phyloP scores from a whole-genome alignment of 2,888 invertebrate genomes.

The Meloe dianella region DNA sequence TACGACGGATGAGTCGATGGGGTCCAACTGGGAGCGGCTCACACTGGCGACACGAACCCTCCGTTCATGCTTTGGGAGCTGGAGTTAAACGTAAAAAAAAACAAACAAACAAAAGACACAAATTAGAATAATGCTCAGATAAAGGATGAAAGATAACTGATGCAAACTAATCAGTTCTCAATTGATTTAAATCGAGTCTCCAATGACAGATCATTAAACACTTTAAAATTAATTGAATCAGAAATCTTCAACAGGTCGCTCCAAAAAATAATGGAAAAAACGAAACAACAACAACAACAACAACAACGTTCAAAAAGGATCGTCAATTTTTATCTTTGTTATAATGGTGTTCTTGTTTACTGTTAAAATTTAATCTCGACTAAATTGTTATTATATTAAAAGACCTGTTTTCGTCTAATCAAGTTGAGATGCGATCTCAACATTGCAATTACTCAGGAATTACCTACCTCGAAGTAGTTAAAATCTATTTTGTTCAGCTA shows the following conservation, averaged over 20 bases:
- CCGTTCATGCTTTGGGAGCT: constrained; percentile 76
- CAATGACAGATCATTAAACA: constrained; percentile 5
- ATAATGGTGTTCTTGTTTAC: constrained; percentile 7
- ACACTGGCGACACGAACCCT: constrained; percentile 78
- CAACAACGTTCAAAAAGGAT: background rate
- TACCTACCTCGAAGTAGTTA: constrained; percentile 8
- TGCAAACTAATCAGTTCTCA: constrained; percentile 11
- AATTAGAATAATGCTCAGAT: constrained; percentile 29
- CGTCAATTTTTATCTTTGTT: background rate
- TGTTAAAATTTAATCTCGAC: constrained; percentile 7
- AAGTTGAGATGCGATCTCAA: constrained; percentile 1
- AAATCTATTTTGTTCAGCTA: constrained; percentile 15
- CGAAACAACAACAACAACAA: no score
- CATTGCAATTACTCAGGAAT: constrained; percentile 6
- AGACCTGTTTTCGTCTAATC: constrained; percentile 8
- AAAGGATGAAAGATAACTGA: constrained; percentile 11
- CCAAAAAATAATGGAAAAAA: background rate
- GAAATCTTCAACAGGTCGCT: background rate
- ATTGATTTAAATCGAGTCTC: constrained; percentile 13
- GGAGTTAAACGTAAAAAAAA: constrained; percentile 60
- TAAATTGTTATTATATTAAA: constrained; percentile 10
- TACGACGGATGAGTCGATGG: constrained; percentile 46
- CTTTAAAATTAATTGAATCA: constrained; percentile 20
- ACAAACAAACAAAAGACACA: constrained; percentile 37
- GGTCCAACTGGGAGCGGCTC: constrained; percentile 61